Percentiles rank a stretch among this genome's conserved stretches.
Conservation (phyloP, 2,113 vertebrate species). For the Hydrochoerus hydrochaeris region DNA sequence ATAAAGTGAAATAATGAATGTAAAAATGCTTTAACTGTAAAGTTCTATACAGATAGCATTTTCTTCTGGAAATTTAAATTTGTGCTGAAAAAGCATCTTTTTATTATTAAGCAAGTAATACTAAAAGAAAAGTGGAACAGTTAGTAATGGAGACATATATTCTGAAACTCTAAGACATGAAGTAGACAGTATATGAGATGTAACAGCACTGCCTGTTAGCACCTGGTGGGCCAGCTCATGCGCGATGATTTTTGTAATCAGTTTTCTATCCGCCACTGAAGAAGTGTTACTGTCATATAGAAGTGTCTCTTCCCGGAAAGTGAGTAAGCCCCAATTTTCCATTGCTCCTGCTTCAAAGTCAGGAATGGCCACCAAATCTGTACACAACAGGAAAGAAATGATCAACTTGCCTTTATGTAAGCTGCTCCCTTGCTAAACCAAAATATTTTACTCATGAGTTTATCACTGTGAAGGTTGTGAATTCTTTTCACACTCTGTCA, state of each 20-base stretch:
- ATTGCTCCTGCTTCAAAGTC: slow-evolving; percentile 96
- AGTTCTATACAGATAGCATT: slow-evolving; percentile 8
- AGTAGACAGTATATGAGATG: neutral
- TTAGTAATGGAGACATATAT: neutral
- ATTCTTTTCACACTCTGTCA: neutral
- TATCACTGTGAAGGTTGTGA: neutral
- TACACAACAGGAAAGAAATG: slow-evolving; percentile 49
- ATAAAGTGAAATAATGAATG: neutral
- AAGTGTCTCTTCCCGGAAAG: slow-evolving; percentile 93
- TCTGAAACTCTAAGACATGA: slow-evolving; percentile 20
- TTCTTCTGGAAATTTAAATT: slow-evolving; percentile 40
- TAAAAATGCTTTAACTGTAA: slow-evolving; percentile 9
- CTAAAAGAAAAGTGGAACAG: neutral
- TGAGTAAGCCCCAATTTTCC: slow-evolving; percentile 98
- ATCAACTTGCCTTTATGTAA: neutral
- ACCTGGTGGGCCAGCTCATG: slow-evolving; percentile 99
- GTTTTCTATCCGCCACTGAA: slow-evolving; percentile 92
- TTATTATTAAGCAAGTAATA: slow-evolving; percentile 30
- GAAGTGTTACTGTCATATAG: slow-evolving; percentile 89
- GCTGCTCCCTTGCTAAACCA: neutral
- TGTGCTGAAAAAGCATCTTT: slow-evolving; percentile 31
- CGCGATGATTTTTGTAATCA: slow-evolving; percentile 93
- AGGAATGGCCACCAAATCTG: slow-evolving; percentile 97
- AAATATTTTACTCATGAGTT: slow-evolving; percentile 19
- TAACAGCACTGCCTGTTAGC: neutral